Evolutionary conservation across 2,888 invertebrate genomes (phyloP).

Genomic region (Epinotia brunnichana): DNA sequence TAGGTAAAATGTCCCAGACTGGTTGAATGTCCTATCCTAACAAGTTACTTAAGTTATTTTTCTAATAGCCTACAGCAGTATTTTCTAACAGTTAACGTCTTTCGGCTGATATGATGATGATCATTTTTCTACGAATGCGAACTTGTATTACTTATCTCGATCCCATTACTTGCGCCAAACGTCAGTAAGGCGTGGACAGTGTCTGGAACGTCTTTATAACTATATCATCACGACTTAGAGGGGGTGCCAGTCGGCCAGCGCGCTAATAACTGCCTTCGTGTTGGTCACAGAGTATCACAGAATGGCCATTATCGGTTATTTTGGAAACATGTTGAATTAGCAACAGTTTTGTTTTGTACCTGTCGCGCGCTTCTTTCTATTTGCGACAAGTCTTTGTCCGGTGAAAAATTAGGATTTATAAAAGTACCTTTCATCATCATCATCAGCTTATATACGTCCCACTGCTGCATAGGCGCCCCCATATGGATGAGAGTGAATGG

Average conservation of each 20-base stretch:
- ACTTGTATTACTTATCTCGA: neutral
- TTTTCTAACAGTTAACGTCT: too few relatives aligned
- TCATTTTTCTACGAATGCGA: neutral
- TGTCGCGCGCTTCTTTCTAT: too few relatives aligned
- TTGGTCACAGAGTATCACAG: constrained; percentile 10
- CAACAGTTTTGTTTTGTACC: too few relatives aligned
- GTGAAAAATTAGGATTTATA: neutral
- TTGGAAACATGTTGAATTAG: too few relatives aligned
- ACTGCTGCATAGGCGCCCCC: too few relatives aligned
- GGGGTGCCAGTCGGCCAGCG: constrained; percentile 7
- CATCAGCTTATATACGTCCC: too few relatives aligned
- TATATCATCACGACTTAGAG: constrained; percentile 22
- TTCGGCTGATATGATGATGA: too few relatives aligned
- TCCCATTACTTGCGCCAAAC: neutral
- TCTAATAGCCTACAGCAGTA: too few relatives aligned
- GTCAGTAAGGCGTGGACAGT: constrained; percentile 15
- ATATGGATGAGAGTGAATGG: too few relatives aligned
- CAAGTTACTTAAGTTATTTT: too few relatives aligned
- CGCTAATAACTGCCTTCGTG: constrained; percentile 15
- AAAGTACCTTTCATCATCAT: neutral
- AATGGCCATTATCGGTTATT: neutral
- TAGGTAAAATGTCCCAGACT: too few relatives aligned
- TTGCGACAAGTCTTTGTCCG: neutral
- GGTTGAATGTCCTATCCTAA: too few relatives aligned
- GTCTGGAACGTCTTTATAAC: constrained; percentile 25